Base-by-base conservation (phyloP, 2,888 invertebrate species). In the Hecatera dysodea region DNA sequence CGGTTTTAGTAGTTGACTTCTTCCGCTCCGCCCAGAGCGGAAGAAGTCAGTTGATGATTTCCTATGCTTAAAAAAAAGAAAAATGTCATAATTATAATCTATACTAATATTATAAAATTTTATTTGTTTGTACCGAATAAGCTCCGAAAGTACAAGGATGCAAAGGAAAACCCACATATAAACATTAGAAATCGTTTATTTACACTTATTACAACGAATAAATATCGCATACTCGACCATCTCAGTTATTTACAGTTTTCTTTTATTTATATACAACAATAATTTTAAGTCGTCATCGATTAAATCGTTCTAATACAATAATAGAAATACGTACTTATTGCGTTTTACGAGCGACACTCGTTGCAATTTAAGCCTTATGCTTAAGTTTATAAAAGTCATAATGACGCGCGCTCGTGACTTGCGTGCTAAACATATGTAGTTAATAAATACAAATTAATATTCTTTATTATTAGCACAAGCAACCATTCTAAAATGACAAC, bases 181-280 rank as follows among this genome's bases (percentile, higher is more conserved):
- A 76, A 69, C 53, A 53, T 77, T 61, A 83, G 50, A 77, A 83
- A 83, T 84, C 55, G 75, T 89, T 86, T 88, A 89, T 87, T 88
- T 87, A 89, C 88, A 90, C 55, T 87, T 84, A 86, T 81, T 87
- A 86, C 80, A 79, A 80, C 24, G 55, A 80, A 78, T 82, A 83
- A 78, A 81, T 79, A 82, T 75, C 65, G 66, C 69, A 68, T 60
- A 61, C 59, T 77, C 69, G 48, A 60, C 46, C 66, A 70, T 77
- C 72, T 75, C 70, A 78, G 56, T 53, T 79, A 79, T 78, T 50
- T 78, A 78, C 78, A 78, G 39, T 48, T 46, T 57, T 46, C 67
- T 15, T 19, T 29, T 12, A 22, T 27, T 53, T 65, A 68, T 65
- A 59, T 48, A 62, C 62, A 78, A 62, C 62, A 78, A 36, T 55